Evolutionary conservation across 2,888 invertebrate species (phyloP).

Genomic region (Chelonus formosanus): DNA sequence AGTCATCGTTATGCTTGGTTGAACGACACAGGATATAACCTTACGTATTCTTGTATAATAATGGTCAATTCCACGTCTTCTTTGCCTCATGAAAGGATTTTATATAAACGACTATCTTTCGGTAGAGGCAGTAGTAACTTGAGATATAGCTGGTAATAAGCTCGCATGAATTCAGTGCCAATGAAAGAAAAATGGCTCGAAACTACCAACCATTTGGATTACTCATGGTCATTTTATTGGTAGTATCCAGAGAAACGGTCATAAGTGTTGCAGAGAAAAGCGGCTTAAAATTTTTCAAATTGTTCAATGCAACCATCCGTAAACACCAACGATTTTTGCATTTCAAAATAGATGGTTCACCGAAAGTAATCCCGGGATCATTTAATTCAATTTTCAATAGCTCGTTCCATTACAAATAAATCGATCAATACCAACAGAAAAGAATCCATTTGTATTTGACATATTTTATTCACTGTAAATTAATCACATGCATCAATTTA

Average conservation of each 20-base stretch:
- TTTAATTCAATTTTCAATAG: slow-evolving; percentile 2
- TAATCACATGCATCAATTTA: too few species aligned
- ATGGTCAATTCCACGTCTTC: slow-evolving; percentile 10
- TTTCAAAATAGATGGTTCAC: slow-evolving; percentile 5
- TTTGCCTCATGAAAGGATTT: slow-evolving; percentile 8
- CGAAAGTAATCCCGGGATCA: neutral
- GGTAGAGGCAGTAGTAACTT: slow-evolving; percentile 31
- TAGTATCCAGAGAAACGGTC: slow-evolving; percentile 3
- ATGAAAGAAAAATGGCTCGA: slow-evolving; percentile 44
- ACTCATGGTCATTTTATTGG: slow-evolving; percentile 12
- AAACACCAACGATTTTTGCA: slow-evolving; percentile 5
- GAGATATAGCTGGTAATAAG: slow-evolving; percentile 40
- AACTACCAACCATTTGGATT: slow-evolving; percentile 9
- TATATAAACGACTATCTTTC: slow-evolving; percentile 6
- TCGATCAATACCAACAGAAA: too few species aligned
- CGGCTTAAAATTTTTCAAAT: slow-evolving; percentile 10
- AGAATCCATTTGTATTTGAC: too few species aligned
- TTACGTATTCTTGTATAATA: slow-evolving; percentile 6
- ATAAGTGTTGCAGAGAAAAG: slow-evolving; percentile 10
- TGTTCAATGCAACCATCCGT: neutral
- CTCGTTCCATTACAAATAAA: too few species aligned
- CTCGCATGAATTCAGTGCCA: slow-evolving; percentile 43
- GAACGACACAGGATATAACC: neutral
- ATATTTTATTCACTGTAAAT: too few species aligned
- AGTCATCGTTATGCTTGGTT: slow-evolving; percentile 25